Base-by-base conservation (phyloP, 2,113 vertebrate genomes). In the Sylvicapra grimmia region DNA sequence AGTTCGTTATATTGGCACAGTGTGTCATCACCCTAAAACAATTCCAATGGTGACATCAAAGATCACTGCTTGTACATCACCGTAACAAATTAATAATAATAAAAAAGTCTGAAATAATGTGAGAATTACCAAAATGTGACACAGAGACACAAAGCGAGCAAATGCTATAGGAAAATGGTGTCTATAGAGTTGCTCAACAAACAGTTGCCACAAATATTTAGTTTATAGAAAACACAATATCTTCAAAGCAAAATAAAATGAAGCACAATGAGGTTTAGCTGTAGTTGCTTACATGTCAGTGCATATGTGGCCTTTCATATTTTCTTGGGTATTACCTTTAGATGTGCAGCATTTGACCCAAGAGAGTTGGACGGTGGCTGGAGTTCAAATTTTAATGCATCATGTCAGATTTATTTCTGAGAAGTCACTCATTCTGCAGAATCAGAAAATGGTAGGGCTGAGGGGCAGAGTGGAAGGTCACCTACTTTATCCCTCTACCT, bases 381-480 rank as follows among this genome's bases (percentile, higher is more conserved):
- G 82, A 94, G 90, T 47, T 91, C 61, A 96, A 40, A 23, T 92
- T 53, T 94, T 44, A 86, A 87, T 96, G 44, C 3, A 72, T 44
- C 36, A 68, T 72, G 58, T 63, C 61, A 92, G 44, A 33, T 84
- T 61, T 91, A 54, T 92, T 93, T 93, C 58, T 72, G 54, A 93
- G 61, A 92, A 63, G 68, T 31, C 56, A 79, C 56, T 87, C n/a
- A 15, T 93, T 93, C 63, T 49, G 75, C 29, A 90, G 25, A 95
- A 65, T 82, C 65, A 65, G 96, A 96, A 92, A 96, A 93, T 88
- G 56, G 29, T 82, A 61, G 61, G 31, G 36, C 44, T 47, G 44
- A 90, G 27, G 61, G 31, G 36, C 44, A 53, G 44, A 90, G 27
- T 2, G 6, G 93, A 93, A 88, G 31, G 21, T 84, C 75, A 51